Evolutionary conservation across 35 echinoderm and acorn worm genomes (phyloP).

Genomic region (Hemicentrotus pulcherrimus): DNA sequence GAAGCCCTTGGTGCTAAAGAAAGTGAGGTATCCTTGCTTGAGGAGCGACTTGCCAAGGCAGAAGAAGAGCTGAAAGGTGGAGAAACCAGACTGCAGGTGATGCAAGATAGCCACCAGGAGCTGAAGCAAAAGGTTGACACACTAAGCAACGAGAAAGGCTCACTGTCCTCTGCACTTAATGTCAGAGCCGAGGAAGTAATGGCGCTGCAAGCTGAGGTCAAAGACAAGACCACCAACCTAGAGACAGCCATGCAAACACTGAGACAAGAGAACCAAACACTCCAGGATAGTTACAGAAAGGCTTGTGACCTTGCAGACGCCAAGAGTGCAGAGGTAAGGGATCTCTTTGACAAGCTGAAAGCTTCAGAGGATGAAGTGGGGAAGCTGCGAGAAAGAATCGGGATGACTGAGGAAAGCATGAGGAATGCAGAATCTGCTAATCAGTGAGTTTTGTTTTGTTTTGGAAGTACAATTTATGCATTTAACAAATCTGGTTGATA

Average conservation of each 20-base stretch:
- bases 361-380: conserved; percentile 62
- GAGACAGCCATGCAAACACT: conserved; percentile 56
- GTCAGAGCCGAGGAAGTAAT: conserved; percentile 54
- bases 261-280: conserved; percentile 55
- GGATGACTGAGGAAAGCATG: conserved; percentile 60
- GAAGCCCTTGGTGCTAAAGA: conserved; percentile 38
- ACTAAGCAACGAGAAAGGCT: conserved; percentile 59
- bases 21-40: background rate
- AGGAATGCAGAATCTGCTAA: conserved; percentile 54
- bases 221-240: conserved; percentile 58
- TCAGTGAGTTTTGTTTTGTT: conserved; percentile 58
- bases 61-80: conserved; percentile 8
- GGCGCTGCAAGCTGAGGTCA: conserved; percentile 42
- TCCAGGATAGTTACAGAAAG: conserved; percentile 79
- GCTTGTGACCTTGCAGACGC: conserved; percentile 76
- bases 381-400: conserved; percentile 71
- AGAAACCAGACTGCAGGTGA: conserved; percentile 24
- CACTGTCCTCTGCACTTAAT: conserved; percentile 51
- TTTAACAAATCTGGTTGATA: too few relatives aligned
- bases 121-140: conserved; percentile 61
- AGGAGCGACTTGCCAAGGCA: conserved; percentile 16
- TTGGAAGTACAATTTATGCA: too few relatives aligned
- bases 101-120: conserved; percentile 33
- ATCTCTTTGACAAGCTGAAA: conserved; percentile 75
- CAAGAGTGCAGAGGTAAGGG: conserved; percentile 61